Evolutionary conservation across 2,888 invertebrate genomes (phyloP).

Genomic region (Hermaeophaga mercurialis): DNA sequence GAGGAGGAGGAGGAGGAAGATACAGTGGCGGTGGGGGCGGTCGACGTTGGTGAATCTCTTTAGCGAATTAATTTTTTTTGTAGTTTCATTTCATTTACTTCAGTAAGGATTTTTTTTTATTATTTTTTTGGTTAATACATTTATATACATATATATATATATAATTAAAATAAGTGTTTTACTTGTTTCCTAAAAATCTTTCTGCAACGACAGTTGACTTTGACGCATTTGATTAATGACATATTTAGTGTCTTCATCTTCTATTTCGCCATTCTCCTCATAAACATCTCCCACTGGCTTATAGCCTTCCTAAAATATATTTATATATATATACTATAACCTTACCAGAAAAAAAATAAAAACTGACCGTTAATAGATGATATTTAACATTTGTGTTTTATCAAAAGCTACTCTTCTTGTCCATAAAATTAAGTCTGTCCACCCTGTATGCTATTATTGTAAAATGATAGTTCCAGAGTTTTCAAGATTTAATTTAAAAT

Average conservation of each 20-base stretch:
- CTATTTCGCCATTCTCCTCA: constrained; percentile 45
- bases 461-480: too few species aligned
- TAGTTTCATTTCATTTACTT: background rate
- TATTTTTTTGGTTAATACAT: background rate
- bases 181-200: constrained; percentile 19
- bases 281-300: constrained; percentile 39
- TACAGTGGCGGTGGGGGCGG: constrained; percentile 9
- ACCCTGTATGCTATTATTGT: too few species aligned
- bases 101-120: constrained; percentile 8
- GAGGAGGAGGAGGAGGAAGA: constrained; percentile 35
- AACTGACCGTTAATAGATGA: too few species aligned
- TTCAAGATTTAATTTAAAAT: too few species aligned
- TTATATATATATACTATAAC: background rate
- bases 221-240: constrained; percentile 51
- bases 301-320: constrained; percentile 20
- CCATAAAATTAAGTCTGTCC: too few species aligned
- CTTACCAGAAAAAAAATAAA: background rate
- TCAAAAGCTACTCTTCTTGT: too few species aligned
- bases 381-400: too few species aligned
- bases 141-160: too few species aligned
- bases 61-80: background rate
- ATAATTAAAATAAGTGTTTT: background rate
- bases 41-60: constrained; percentile 28
- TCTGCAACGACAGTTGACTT: constrained; percentile 46
- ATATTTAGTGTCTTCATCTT: constrained; percentile 53